phyloP scores from a whole-genome alignment of 1,140 invertebrate species.

The Papilio polytes region DNA sequence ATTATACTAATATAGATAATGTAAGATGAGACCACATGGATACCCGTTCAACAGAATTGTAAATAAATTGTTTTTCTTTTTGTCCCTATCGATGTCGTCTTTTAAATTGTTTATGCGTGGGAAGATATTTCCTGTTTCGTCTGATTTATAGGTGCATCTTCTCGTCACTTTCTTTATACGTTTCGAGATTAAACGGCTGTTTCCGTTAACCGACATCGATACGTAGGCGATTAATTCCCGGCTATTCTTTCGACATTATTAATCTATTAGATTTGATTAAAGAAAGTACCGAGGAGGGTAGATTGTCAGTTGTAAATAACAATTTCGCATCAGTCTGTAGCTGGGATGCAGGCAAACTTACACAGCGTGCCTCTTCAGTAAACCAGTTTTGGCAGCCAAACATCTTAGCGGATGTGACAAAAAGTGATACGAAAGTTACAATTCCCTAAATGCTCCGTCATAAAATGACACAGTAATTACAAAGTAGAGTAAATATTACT shows the following conservation, averaged over 20 bases:
- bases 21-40: conserved; percentile 1
- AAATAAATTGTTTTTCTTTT: conserved; percentile 6
- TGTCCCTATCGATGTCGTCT: conserved; percentile 1
- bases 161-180: conserved; percentile 36
- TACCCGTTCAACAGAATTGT: not conserved
- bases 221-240: conserved; percentile 11
- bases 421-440: conserved; percentile 5
- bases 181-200: conserved; percentile 38
- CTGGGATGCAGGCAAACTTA: conserved; percentile 6
- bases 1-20: not conserved
- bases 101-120: conserved; percentile 15
- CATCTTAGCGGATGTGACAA: conserved; percentile 16
- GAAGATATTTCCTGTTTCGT: conserved; percentile 12
- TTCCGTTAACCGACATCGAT: conserved; percentile 28
- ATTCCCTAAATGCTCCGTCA: conserved; percentile 3
- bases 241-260: conserved; percentile 27
- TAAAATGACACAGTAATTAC: not conserved
- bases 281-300: not conserved
- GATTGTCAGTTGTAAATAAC: not conserved
- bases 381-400: conserved; percentile 15
- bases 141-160: conserved; percentile 35
- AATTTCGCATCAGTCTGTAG: conserved; percentile 8
- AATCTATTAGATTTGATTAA: conserved; percentile 1
- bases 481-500: not conserved
- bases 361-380: conserved; percentile 3